Evolutionary conservation across 1,140 invertebrate genomes (phyloP).

Genomic region (Zaprionus tsacasi): DNA sequence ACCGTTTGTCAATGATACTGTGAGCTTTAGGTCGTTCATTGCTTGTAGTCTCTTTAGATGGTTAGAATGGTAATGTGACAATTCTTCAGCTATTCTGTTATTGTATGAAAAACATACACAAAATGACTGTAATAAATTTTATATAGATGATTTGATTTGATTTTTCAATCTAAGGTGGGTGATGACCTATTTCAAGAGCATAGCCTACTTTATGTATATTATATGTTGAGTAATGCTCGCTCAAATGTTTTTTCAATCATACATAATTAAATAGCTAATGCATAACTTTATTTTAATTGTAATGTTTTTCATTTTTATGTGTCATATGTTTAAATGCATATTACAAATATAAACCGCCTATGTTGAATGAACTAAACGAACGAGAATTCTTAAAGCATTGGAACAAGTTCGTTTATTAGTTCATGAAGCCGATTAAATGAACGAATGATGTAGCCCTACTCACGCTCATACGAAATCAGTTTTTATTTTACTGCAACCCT

Average conservation of each 20-base stretch:
- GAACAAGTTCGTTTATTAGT: neutral
- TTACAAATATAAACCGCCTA: neutral
- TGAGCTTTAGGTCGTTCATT: conserved; percentile 92
- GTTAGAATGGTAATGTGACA: too few species aligned
- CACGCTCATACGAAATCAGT: neutral
- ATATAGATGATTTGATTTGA: neutral
- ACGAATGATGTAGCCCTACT: neutral
- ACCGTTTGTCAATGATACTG: conserved; percentile 96
- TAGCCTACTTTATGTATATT: conserved; percentile 5
- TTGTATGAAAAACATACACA: neutral
- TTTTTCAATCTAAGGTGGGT: neutral
- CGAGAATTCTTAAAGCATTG: neutral
- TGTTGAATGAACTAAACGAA: neutral
- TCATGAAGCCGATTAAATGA: neutral
- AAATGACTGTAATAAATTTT: conserved; percentile 12
- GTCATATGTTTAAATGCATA: neutral
- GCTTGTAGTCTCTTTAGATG: conserved; percentile 24
- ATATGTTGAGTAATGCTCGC: too few species aligned
- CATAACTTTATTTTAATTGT: too few species aligned
- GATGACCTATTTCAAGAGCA: neutral
- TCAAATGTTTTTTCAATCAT: too few species aligned
- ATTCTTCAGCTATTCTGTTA: neutral
- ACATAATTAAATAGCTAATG: too few species aligned
- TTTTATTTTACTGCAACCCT: conserved; percentile 26
- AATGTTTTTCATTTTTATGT: neutral